Evolutionary conservation across 1,140 invertebrate genomes (phyloP).

Genomic region (Pantala flavescens): DNA sequence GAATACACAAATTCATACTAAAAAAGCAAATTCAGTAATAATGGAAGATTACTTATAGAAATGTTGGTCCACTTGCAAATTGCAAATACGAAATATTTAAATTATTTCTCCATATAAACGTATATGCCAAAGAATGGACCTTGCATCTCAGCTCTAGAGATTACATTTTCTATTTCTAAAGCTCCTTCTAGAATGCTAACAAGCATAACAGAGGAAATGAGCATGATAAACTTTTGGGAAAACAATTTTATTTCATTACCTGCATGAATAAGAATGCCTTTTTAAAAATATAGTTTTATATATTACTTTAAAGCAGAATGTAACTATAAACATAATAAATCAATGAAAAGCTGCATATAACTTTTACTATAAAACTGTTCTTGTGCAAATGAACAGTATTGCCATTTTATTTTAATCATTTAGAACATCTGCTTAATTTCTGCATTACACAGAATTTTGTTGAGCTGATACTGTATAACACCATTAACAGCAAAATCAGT

Average conservation of each 20-base stretch:
- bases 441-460: not conserved
- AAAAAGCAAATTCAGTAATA: not conserved
- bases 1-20: not conserved
- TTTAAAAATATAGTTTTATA: not conserved
- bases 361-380: slow-evolving; percentile 1
- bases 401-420: not conserved
- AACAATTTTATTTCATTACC: too few species aligned
- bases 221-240: too few species aligned
- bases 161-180: too few species aligned
- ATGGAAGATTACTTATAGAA: not conserved
- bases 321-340: not conserved
- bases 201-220: too few species aligned
- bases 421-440: slow-evolving; percentile 6
- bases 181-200: too few species aligned
- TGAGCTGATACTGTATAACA: slow-evolving; percentile 3
- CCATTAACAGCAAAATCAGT: not conserved
- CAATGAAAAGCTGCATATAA: not conserved
- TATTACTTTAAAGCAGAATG: not conserved
- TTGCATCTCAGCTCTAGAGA: too few species aligned
- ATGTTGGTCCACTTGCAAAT: not conserved
- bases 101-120: not conserved
- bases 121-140: not conserved
- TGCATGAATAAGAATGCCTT: too few species aligned
- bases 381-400: slow-evolving; percentile 10
- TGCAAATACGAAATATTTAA: not conserved